phyloP scores from a whole-genome alignment of 2,888 invertebrate species.

The Torymus texanus region DNA sequence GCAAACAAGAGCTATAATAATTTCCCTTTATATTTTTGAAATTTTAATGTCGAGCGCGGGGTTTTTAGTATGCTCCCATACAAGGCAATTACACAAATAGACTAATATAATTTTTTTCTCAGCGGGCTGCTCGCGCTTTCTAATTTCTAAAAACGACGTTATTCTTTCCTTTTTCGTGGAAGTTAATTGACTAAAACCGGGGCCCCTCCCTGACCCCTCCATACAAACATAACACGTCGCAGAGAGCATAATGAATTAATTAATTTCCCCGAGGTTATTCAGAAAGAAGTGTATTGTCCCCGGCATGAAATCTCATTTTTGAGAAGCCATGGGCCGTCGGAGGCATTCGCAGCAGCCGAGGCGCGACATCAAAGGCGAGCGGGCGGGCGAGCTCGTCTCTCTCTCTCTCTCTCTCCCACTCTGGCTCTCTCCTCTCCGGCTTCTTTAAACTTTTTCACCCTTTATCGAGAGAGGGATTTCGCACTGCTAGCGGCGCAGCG shows the following conservation, averaged over 20 bases:
- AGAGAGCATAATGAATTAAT: conserved; percentile 46
- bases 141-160: conserved; percentile 11
- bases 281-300: conserved; percentile 43
- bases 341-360: conserved; percentile 58
- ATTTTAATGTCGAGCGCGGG: too few species aligned
- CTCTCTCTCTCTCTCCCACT: not conserved
- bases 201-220: not conserved
- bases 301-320: conserved; percentile 61
- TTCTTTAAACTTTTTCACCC: conserved; percentile 71
- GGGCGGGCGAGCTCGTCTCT: conserved; percentile 4
- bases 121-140: not conserved
- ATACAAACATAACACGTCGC: not conserved
- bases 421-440: conserved; percentile 57
- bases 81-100: too few species aligned
- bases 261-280: conserved; percentile 30
- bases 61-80: too few species aligned
- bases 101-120: too few species aligned
- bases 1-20: too few species aligned
- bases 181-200: conserved; percentile 31
- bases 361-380: conserved; percentile 70
- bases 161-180: not conserved
- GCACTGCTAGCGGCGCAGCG: not conserved
- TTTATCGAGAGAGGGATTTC: conserved; percentile 66
- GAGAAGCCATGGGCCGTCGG: conserved; percentile 62
- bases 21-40: too few species aligned